Evolutionary conservation across 2,888 invertebrate genomes (phyloP).

Genomic region (Panopea generosa): DNA sequence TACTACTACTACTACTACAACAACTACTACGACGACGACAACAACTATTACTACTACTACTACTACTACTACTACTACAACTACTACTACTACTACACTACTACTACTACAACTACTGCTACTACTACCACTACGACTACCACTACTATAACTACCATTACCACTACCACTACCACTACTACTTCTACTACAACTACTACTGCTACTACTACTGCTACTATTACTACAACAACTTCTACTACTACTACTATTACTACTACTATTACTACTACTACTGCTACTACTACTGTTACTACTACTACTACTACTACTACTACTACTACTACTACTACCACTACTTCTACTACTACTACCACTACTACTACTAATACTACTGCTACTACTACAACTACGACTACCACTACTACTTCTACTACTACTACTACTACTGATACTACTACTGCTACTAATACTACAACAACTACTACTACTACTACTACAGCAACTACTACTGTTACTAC

Average conservation of each 20-base stretch:
- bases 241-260: constrained; percentile 1
- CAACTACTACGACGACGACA: not conserved
- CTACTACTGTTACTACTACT: not conserved
- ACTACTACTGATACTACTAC: no score
- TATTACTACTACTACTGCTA: constrained; percentile 1
- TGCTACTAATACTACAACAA: no score
- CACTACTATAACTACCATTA: no score
- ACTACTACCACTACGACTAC: not conserved
- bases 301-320: constrained; percentile 3
- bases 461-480: no score
- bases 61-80: constrained; percentile 1
- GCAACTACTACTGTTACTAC: no score
- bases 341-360: constrained; percentile 2
- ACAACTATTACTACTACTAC: no score
- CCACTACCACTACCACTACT: no score
- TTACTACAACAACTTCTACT: not conserved
- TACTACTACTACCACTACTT: not conserved
- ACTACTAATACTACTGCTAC: no score
- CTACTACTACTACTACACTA: no score
- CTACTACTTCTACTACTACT: no score
- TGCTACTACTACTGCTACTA: not conserved
- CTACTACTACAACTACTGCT: not conserved
- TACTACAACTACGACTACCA: no score
- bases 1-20: no score
- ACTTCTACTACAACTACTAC: not conserved